Conservation (phyloP, 2,113 vertebrate species). For the Picathartes gymnocephalus region DNA sequence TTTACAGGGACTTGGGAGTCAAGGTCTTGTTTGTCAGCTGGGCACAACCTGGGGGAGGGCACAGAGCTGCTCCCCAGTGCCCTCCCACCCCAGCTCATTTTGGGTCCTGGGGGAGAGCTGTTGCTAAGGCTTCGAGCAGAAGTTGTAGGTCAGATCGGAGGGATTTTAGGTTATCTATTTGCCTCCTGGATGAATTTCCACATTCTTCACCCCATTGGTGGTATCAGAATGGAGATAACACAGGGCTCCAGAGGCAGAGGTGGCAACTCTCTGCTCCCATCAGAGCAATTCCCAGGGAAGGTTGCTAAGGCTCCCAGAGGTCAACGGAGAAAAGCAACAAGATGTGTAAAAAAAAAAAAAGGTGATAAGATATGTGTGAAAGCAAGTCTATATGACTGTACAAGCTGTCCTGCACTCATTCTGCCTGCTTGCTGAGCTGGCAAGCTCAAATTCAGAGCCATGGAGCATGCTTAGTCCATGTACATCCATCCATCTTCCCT, state of each 20-base stretch:
- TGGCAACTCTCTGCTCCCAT: neutral
- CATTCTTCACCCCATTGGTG: neutral
- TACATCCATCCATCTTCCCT: neutral
- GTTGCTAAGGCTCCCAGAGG: neutral
- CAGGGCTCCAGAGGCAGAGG: neutral
- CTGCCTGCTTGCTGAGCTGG: neutral
- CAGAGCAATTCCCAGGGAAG: neutral
- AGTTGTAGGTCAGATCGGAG: neutral
- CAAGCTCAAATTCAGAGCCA: neutral
- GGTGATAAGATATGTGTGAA: neutral
- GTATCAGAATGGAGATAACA: neutral
- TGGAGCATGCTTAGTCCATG: neutral
- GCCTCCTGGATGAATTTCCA: neutral
- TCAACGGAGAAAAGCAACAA: neutral
- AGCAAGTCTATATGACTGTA: neutral
- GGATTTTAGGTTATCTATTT: neutral
- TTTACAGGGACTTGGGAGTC: neutral
- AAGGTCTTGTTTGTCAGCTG: neutral
- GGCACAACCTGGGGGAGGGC: neutral
- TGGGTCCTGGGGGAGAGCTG: neutral
- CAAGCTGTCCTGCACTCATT: neutral
- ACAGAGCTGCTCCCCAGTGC: neutral
- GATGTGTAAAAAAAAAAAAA: neutral
- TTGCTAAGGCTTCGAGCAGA: neutral
- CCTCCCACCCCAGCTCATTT: neutral